Conservation (phyloP, 2,113 vertebrate genomes). For the Cyprinus carpio region DNA sequence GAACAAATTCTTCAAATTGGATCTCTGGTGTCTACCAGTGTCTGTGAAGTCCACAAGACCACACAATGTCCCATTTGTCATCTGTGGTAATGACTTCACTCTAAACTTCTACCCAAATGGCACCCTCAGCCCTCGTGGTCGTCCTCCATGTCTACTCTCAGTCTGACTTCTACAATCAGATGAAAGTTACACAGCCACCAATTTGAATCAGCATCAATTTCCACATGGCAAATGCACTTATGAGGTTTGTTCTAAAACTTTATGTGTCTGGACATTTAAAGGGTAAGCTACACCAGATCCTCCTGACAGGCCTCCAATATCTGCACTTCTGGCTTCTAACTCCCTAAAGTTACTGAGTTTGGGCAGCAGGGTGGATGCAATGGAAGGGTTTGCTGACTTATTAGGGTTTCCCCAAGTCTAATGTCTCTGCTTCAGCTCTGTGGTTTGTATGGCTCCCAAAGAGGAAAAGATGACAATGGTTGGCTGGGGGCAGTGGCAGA, state of each 20-base stretch:
- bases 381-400: background rate
- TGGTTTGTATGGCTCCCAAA: constrained; percentile 8
- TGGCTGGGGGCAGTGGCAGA: constrained; percentile 29
- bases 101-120: background rate
- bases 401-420: constrained; percentile 2
- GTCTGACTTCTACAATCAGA: constrained; percentile 7
- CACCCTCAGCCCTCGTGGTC: background rate
- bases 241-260: background rate
- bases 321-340: background rate
- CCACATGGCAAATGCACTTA: background rate
- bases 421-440: constrained; percentile 1
- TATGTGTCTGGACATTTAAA: constrained; percentile 4
- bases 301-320: background rate
- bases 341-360: background rate
- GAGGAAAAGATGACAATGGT: constrained; percentile 35
- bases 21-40: background rate
- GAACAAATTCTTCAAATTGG: background rate
- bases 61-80: background rate
- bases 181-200: background rate
- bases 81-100: constrained; percentile 2
- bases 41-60: background rate
- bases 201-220: constrained; percentile 5
- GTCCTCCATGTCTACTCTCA: background rate
- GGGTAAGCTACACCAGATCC: background rate
- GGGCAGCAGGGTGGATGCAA: background rate